Conservation (phyloP, 2,888 invertebrate species). For the Trileptium ribeirensis region DNA sequence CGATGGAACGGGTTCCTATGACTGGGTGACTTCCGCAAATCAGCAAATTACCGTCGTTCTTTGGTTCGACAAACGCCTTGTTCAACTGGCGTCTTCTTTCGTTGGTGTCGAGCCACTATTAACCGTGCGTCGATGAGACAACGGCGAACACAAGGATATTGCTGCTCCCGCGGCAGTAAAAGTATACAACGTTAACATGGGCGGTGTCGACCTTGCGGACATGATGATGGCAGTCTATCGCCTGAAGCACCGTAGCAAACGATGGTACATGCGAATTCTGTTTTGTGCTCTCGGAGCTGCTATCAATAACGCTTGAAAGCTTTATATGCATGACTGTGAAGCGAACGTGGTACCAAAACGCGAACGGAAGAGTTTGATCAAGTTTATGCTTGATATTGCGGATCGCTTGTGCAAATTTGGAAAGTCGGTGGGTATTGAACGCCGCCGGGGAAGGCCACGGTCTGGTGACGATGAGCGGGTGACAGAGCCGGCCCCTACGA, state of each 20-base stretch:
- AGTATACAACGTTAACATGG: background rate
- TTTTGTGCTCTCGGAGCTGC: background rate
- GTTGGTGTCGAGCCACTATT: background rate
- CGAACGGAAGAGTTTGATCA: background rate
- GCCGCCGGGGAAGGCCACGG: too few relatives aligned
- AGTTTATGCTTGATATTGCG: background rate
- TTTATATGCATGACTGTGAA: background rate
- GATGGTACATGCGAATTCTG: constrained; percentile 9
- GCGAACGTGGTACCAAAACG: background rate
- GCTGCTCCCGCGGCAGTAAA: background rate
- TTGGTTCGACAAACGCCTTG: constrained; percentile 9
- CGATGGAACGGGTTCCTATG: background rate
- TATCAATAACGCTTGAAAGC: background rate
- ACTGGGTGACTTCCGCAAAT: background rate
- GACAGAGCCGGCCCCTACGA: too few relatives aligned
- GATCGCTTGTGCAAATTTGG: background rate
- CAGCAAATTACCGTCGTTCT: background rate
- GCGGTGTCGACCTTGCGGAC: background rate
- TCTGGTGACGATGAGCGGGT: too few relatives aligned
- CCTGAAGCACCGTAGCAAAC: background rate
- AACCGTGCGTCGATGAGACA: constrained; percentile 6
- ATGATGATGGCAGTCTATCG: constrained; percentile 7
- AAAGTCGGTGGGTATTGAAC: background rate
- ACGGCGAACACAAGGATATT: background rate
- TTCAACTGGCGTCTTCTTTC: constrained; percentile 6